Evolutionary conservation across 2,888 invertebrate species (phyloP).

Genomic region (Agrilus cyanescens): DNA sequence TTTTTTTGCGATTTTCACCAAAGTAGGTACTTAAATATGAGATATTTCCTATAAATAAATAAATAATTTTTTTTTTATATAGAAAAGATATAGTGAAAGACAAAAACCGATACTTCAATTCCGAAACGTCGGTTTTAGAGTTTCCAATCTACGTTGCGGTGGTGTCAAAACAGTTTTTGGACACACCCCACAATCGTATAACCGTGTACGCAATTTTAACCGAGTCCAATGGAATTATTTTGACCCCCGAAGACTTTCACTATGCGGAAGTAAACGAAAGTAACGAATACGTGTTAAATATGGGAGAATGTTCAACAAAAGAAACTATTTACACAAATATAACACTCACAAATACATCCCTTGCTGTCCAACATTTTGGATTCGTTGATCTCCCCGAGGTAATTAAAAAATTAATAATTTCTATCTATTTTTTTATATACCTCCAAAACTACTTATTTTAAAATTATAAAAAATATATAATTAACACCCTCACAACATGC

Average conservation of each 20-base stretch:
- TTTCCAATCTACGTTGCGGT: constrained; percentile 17
- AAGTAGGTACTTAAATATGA: constrained; percentile 8
- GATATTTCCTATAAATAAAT: too few species aligned
- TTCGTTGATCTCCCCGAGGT: constrained; percentile 22
- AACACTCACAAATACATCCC: constrained; percentile 17
- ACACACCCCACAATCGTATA: constrained; percentile 17
- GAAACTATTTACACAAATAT: constrained; percentile 18
- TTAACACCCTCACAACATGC: too few species aligned
- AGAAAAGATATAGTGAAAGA: constrained; percentile 10
- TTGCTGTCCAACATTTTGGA: constrained; percentile 18
- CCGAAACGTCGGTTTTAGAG: constrained; percentile 14
- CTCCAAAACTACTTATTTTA: not conserved
- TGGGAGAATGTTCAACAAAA: constrained; percentile 19
- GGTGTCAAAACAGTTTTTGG: constrained; percentile 12
- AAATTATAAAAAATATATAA: too few species aligned
- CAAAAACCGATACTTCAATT: constrained; percentile 9
- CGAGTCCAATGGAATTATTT: constrained; percentile 12
- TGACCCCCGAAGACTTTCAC: constrained; percentile 7
- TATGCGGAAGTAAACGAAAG: constrained; percentile 3
- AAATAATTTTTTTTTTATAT: too few species aligned
- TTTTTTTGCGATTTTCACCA: constrained; percentile 17
- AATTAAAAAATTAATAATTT: not conserved
- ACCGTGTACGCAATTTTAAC: constrained; percentile 19
- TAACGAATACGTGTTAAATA: constrained; percentile 13
- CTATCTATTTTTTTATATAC: not conserved